Evolutionary conservation across 2,888 invertebrate species (phyloP).

Genomic region (Allygus modestus): DNA sequence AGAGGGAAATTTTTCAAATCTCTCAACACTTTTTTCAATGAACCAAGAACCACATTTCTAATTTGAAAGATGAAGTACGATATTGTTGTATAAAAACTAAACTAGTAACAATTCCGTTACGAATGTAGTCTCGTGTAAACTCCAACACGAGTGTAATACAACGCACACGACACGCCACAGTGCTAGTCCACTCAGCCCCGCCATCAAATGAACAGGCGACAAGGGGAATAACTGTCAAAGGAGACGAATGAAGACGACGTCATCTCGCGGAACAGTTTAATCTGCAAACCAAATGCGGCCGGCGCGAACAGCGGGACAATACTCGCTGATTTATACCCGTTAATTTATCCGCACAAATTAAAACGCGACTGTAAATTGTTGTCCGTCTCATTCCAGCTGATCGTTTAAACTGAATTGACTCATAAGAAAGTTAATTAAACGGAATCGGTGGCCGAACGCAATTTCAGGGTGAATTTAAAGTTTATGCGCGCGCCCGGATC

Average conservation of each 20-base stretch:
- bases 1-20: too few species aligned
- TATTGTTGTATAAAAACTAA: too few species aligned
- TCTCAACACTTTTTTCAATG: too few species aligned
- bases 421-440: constrained; percentile 53
- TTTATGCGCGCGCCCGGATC: constrained; percentile 27
- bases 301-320: constrained; percentile 40
- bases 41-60: too few species aligned
- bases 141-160: too few species aligned
- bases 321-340: constrained; percentile 31
- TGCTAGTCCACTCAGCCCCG: not conserved
- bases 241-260: constrained; percentile 24
- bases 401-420: constrained; percentile 43
- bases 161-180: too few species aligned
- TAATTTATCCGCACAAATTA: constrained; percentile 53
- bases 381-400: constrained; percentile 34
- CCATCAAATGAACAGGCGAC: not conserved
- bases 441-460: constrained; percentile 29
- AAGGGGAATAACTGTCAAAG: constrained; percentile 1
- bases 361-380: constrained; percentile 37
- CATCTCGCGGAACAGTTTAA: constrained; percentile 36
- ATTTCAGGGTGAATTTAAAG: constrained; percentile 40
- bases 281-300: constrained; percentile 38
- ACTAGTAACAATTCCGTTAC: too few species aligned
- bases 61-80: too few species aligned
- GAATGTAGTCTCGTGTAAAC: too few species aligned